Conservation (phyloP, 2,888 invertebrate genomes). For the Chrysomela aeneicollis region DNA sequence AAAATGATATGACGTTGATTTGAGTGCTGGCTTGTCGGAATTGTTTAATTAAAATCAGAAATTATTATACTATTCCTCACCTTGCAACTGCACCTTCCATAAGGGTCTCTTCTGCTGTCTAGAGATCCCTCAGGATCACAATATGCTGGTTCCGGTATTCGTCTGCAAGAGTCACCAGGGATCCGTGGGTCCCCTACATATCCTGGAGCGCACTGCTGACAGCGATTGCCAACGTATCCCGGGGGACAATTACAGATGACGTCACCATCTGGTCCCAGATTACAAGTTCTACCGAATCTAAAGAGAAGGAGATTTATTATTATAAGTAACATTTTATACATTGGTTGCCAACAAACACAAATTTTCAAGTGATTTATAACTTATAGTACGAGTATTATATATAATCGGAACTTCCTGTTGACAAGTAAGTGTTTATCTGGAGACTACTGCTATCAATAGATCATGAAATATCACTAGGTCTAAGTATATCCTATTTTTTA, state of each 20-base stretch:
- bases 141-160: conserved; percentile 44
- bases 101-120: conserved; percentile 58
- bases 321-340: background rate
- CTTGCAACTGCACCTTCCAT: conserved; percentile 74
- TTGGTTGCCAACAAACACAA: too few species aligned
- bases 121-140: conserved; percentile 83
- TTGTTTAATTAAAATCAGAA: too few species aligned
- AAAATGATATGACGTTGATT: conserved; percentile 9
- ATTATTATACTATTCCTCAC: too few species aligned
- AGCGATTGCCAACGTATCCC: conserved; percentile 80
- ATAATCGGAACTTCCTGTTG: background rate
- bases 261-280: conserved; percentile 74
- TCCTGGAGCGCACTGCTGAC: conserved; percentile 80
- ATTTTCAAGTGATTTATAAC: too few species aligned
- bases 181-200: conserved; percentile 83
- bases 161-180: conserved; percentile 77
- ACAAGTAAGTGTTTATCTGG: background rate
- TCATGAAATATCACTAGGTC: too few species aligned
- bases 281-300: conserved; percentile 83
- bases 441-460: too few species aligned
- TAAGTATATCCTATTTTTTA: too few species aligned
- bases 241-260: conserved; percentile 83
- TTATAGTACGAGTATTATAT: too few species aligned
- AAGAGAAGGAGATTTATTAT: conserved; percentile 9
- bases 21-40: background rate